Base-by-base conservation (phyloP, 1,140 invertebrate species). In the Cylas formicarius region DNA sequence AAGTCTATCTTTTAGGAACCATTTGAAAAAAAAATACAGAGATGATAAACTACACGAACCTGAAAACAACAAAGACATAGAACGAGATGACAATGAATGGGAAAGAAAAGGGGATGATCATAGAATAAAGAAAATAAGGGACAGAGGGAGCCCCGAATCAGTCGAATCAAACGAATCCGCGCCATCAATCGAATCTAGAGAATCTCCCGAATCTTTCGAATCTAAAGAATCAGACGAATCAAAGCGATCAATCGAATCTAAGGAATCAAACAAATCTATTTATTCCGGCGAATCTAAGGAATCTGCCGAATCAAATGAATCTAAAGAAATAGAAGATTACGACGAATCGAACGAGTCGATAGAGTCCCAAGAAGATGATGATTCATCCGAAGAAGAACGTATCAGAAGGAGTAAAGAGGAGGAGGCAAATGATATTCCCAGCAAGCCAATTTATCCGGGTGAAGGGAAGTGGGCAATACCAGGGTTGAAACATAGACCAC, bases 401-500 rank as follows among this genome's bases (percentile, higher is more conserved):
- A 13, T 16, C 40, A n/a, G 10, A 46, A 29, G 33, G 44, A 31
- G 11, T 4, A 17, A 28, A 10, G 23, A 11, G n/a, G 20, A 17
- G 7, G 9, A 44, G 11, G 22, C 18, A 31, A 18, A 33, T 17
- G 36, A 45, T 14, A 60, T 74, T 6, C 55, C 70, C 1, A 75
- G 73, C 0, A 63, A 60, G 23, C 70, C 73, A 1, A 70, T 71
- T 21, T 74, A 76, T 46, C 63, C 63, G 0, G 67, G 59, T 1
- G 65, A 70, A 22, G 73, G 71, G 2, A 24, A 61, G 21, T 72
- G 74, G 69, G 71, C 70, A 0, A 72, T 68, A 23, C 68, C 65
- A 3, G 11, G 62, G 59, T 0, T 65, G 56, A 47, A 63, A 67
- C 22, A 67, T 67, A 3, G 13, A 61, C 13, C 49, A 63, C 56